Conservation (phyloP, 2,888 invertebrate species). For the Lasioglossum oenotherae region DNA sequence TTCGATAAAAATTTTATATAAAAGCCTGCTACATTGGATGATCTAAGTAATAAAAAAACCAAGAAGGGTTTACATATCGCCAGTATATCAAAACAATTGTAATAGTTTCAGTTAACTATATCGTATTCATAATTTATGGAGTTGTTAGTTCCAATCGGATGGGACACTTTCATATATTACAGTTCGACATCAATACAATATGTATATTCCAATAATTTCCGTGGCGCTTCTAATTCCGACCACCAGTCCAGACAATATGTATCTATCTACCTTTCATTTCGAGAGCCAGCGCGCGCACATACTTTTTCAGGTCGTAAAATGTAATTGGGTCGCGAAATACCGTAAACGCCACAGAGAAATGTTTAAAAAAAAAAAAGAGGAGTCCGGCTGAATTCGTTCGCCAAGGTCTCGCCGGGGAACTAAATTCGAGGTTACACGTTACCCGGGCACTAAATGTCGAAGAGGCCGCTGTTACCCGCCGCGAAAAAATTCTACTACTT, state of each 20-base stretch:
- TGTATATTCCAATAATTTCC: not conserved
- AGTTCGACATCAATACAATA: not conserved
- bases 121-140: not conserved
- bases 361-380: not conserved
- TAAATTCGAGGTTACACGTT: slow-evolving; percentile 24
- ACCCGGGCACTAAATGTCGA: slow-evolving; percentile 41
- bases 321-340: not conserved
- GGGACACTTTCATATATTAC: not conserved
- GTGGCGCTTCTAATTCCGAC: not conserved
- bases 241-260: not conserved
- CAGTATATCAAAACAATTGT: no score
- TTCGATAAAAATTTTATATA: no score
- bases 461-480: slow-evolving; percentile 40
- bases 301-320: not conserved
- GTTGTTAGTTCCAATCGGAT: not conserved
- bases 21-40: no score
- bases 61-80: no score
- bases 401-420: slow-evolving; percentile 16
- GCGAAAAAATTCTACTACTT: slow-evolving; percentile 55
- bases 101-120: not conserved
- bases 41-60: no score
- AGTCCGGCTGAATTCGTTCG: not conserved
- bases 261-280: not conserved
- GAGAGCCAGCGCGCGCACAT: not conserved
- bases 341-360: no score